Evolutionary conservation across 2,888 invertebrate genomes (phyloP).

Genomic region (Synanthedon formicaeformis): DNA sequence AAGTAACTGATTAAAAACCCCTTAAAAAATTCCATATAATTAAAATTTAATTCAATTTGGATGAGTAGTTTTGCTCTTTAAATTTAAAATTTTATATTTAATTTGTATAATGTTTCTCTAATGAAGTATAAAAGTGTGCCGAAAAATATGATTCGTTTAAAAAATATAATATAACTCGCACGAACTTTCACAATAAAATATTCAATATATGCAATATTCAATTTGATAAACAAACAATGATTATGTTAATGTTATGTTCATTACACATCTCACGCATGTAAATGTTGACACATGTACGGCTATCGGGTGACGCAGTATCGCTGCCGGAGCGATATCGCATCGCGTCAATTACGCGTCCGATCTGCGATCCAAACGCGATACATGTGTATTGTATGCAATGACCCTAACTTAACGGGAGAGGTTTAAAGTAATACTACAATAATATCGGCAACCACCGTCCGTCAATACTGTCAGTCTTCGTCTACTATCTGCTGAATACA

Average conservation of each 20-base stretch:
- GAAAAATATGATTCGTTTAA: no score
- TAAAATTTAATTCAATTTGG: no score
- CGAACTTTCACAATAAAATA: no score
- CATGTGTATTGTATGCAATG: constrained; percentile 56
- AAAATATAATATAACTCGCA: no score
- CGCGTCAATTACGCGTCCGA: constrained; percentile 64
- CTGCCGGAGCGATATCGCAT: constrained; percentile 60
- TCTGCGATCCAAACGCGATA: constrained; percentile 50
- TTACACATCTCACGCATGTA: constrained; percentile 48
- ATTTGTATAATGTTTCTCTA: no score
- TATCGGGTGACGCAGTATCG: constrained; percentile 57
- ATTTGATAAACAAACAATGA: constrained; percentile 15
- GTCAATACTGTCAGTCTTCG: not conserved
- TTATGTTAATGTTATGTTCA: constrained; percentile 50
- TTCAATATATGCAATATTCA: not conserved
- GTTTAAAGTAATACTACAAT: not conserved
- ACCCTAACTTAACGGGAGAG: constrained; percentile 31
- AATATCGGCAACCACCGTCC: not conserved
- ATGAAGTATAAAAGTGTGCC: no score
- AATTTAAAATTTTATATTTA: no score
- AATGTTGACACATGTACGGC: constrained; percentile 51
- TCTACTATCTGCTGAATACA: not conserved
- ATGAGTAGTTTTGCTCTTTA: no score
- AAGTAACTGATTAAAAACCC: no score
- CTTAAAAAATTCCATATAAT: no score